A percentile compares a stretch with the other conserved stretches of the same genome.
phyloP scores from a whole-genome alignment of 35 echinoderm and acorn worm genomes.

The Acanthaster planci region DNA sequence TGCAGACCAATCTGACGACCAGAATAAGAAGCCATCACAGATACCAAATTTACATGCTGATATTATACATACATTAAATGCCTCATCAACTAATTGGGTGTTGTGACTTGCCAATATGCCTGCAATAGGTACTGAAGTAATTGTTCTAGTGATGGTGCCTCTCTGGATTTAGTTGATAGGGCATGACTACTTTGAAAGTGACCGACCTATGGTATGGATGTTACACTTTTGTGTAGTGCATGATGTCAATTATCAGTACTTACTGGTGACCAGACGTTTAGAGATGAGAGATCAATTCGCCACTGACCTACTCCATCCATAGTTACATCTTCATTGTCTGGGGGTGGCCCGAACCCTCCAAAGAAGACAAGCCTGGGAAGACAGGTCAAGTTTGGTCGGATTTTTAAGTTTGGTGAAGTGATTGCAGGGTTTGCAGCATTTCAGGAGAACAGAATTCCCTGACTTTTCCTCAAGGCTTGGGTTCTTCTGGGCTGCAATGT shows the following conservation, averaged over 20 bases:
- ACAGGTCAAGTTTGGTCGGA: not conserved
- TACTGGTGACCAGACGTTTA: constrained; percentile 3
- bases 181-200: too few species aligned
- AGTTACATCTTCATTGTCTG: not conserved
- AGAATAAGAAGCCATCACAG: too few species aligned
- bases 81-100: not conserved
- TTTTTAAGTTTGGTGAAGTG: not conserved
- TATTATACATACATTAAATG: too few species aligned
- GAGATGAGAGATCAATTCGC: not conserved
- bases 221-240: not conserved
- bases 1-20: too few species aligned
- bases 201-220: not conserved
- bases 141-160: too few species aligned
- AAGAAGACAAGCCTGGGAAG: constrained; percentile 44
- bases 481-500: too few species aligned
- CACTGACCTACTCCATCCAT: constrained; percentile 25
- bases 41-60: too few species aligned
- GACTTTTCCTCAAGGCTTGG: too few species aligned
- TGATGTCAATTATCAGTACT: not conserved
- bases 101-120: too few species aligned
- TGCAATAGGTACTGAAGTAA: too few species aligned
- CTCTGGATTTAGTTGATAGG: too few species aligned
- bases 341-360: constrained; percentile 61
- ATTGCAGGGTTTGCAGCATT: not conserved
- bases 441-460: too few species aligned